Percentiles rank a stretch among this genome's conserved stretches.
Evolutionary conservation across 2,888 invertebrate species (phyloP).

Genomic region (Trissonchulus latispiculum): DNA sequence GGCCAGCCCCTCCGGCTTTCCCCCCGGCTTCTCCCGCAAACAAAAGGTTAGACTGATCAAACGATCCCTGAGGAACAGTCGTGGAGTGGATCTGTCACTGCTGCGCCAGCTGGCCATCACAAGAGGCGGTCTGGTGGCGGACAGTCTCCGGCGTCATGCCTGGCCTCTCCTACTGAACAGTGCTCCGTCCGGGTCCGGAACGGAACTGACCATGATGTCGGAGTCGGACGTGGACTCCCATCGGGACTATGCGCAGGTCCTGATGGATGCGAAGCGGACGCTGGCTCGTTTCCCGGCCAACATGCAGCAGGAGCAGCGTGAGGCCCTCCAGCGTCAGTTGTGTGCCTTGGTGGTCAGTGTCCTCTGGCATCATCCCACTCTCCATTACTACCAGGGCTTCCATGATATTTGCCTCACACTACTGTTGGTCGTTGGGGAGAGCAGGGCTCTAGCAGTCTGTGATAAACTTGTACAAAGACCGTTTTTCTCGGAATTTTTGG

Average conservation of each 20-base stretch:
- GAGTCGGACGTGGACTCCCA: constrained; percentile 25
- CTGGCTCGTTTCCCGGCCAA: constrained; percentile 31
- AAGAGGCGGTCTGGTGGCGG: constrained; percentile 19
- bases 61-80: background rate
- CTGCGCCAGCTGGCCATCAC: constrained; percentile 22
- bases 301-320: constrained; percentile 35
- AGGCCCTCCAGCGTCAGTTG: constrained; percentile 28
- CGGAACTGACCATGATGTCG: no score
- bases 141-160: constrained; percentile 17
- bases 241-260: constrained; percentile 40
- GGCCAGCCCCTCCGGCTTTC: background rate
- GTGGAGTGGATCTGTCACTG: background rate
- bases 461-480: background rate
- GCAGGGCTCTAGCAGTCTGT: constrained; percentile 27
- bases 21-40: constrained; percentile 9
- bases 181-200: background rate
- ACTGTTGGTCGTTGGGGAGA: constrained; percentile 34
- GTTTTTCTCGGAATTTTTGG: constrained; percentile 6
- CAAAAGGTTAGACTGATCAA: constrained; percentile 3
- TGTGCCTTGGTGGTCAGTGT: constrained; percentile 39
- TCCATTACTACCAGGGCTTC: constrained; percentile 42
- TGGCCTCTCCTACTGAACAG: constrained; percentile 19
- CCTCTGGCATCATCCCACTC: constrained; percentile 33
- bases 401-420: constrained; percentile 40
- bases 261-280: constrained; percentile 40